Base-by-base conservation (phyloP, 1,140 invertebrate species). In the Drosophila pseudoananassae region DNA sequence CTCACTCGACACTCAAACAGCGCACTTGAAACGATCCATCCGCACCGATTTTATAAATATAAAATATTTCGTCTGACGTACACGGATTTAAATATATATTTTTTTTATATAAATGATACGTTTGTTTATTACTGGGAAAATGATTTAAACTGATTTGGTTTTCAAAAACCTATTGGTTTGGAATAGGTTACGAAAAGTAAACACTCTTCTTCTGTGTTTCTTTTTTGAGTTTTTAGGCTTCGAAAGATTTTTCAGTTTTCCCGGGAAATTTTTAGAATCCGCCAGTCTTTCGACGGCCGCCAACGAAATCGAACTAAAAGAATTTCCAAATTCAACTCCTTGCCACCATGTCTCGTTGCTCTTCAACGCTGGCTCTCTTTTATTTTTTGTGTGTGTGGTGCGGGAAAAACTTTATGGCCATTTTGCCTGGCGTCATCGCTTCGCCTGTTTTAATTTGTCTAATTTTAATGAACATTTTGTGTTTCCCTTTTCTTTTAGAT, bases 311-410 rank as follows among this genome's bases (percentile, higher is more conserved):
- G 65, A 83, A 88, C 83, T 88, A 83, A 88, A 88, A 77, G 64
- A 87, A 83, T 57, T 64, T 88, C 83, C 84, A 88, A 88, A 88
- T 85, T 83, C 72, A 82, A 79, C 83, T 83, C 80, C 64, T 88
- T 68, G 71, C 36, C 79, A 47, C 46, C 72, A 52, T 64, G 65
- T 52, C 64, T 59, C 23, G 14, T 27, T 25, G 69, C 10, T 53
- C 54, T 45, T 46, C 20, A 10, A 9, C 17, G 43, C 15, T 45
- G 43, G 43, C 43, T 63, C 47, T 75, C 51, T 74, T 46, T 56
- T 64, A 58, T 71, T 38, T 50, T 55, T 51, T 58, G 36, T 3
- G 50, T 66, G 31, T 14, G n/a, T 43, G 40, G 40, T 43, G 47
- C 54, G 47, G 50, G 43, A 47, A 64, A 36, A 72, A 60, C 53